Evolutionary conservation across 2,113 vertebrate species (phyloP).

Genomic region (Trogon melanurus): DNA sequence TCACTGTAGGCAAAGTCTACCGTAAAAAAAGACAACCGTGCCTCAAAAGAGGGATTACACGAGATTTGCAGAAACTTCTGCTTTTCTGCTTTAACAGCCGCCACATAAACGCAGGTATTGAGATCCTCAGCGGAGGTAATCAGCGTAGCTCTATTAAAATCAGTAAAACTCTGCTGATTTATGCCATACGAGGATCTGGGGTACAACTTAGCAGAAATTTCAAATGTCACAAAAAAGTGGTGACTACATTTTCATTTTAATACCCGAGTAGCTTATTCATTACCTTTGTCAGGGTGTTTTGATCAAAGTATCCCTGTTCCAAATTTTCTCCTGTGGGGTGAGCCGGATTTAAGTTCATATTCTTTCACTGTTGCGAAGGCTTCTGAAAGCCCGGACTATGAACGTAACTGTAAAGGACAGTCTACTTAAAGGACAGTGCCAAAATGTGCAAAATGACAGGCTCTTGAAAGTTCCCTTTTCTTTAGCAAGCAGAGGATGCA

Average conservation of each 20-base stretch:
- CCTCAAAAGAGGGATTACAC: neutral
- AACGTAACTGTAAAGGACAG: neutral
- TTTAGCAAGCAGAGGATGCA: neutral
- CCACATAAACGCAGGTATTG: neutral
- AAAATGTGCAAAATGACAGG: neutral
- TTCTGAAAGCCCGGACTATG: neutral
- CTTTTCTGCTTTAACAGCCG: neutral
- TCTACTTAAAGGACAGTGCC: neutral
- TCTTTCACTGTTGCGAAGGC: neutral
- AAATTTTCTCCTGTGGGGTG: neutral
- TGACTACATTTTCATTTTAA: neutral
- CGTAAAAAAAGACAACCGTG: neutral
- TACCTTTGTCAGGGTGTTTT: neutral
- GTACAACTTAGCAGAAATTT: neutral
- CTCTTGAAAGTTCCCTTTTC: neutral
- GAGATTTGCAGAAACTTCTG: neutral
- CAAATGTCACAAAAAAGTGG: neutral
- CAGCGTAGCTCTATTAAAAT: neutral
- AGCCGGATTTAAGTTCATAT: neutral
- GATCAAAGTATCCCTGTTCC: neutral
- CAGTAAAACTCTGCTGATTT: neutral
- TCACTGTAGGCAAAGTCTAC: neutral
- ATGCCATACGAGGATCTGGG: neutral
- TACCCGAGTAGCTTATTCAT: neutral
- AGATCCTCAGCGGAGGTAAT: neutral